phyloP scores from a whole-genome alignment of 2,113 vertebrate genomes.

The Fregata magnificens region DNA sequence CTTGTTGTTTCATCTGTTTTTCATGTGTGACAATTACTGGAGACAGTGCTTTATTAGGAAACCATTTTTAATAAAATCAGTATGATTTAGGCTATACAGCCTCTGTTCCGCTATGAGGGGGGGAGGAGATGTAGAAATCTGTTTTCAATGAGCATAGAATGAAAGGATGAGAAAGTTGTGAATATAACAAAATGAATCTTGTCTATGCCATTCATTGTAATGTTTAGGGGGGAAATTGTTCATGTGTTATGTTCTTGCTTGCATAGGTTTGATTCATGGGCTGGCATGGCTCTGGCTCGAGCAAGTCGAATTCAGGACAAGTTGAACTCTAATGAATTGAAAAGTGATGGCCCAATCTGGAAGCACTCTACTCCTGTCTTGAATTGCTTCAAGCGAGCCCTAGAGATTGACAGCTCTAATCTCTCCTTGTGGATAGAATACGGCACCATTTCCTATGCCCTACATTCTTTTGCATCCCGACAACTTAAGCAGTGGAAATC shows the following conservation, averaged over 20 bases:
- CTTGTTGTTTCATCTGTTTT: neutral
- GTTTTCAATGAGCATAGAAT: neutral
- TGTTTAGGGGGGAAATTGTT: neutral
- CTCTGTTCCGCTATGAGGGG: neutral
- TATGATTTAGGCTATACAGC: neutral
- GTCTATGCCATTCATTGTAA: neutral
- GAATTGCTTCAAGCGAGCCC: conserved; percentile 91
- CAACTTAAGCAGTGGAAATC: conserved; percentile 93
- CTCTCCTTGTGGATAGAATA: conserved; percentile 97
- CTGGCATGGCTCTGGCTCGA: conserved; percentile 95
- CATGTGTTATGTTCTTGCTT: neutral
- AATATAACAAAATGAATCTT: neutral
- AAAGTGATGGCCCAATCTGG: conserved; percentile 96
- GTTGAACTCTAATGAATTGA: conserved; percentile 95
- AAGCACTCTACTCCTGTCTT: conserved; percentile 91
- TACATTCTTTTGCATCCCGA: conserved; percentile 92
- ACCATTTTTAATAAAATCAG: neutral
- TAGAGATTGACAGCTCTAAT: conserved; percentile 93
- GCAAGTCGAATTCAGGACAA: conserved; percentile 98
- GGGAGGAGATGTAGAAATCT: neutral
- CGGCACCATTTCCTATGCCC: conserved; percentile 86
- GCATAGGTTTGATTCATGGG: conserved; percentile 96
- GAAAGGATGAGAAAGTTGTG: neutral
- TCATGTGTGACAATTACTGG: neutral
- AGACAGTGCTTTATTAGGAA: neutral